Percentiles rank a stretch among this genome's conserved stretches.
Conservation (phyloP, 2,888 invertebrate genomes). For the Megastigmus dorsalis region DNA sequence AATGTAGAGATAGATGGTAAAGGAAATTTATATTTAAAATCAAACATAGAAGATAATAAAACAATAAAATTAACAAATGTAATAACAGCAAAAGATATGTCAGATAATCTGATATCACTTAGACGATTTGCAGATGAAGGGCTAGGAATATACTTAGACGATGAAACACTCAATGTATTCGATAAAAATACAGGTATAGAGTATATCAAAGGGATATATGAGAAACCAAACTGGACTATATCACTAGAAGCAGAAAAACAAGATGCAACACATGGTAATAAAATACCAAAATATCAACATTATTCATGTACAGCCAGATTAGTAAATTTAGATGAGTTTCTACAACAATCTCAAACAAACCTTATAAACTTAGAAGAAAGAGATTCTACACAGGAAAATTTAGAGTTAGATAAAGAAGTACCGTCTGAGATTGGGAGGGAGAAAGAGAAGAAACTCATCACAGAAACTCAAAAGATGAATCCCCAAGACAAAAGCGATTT, state of each 20-base stretch:
- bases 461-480: no score
- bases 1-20: background rate
- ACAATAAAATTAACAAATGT: no score
- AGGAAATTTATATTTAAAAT: background rate
- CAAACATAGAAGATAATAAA: background rate
- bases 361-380: background rate
- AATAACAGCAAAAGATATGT: no score
- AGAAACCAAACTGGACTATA: background rate
- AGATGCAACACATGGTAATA: background rate
- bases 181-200: background rate
- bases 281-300: background rate
- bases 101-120: background rate
- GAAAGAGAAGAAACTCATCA: background rate
- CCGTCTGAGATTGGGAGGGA: constrained; percentile 13
- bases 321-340: background rate
- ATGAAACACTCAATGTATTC: background rate
- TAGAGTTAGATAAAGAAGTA: background rate
- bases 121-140: background rate
- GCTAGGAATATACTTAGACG: background rate
- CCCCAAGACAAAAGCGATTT: no score
- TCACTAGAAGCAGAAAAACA: background rate
- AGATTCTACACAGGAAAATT: background rate
- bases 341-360: background rate
- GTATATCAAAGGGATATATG: background rate
- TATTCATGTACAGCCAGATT: background rate